A percentile compares a stretch with the other conserved stretches of the same genome.
Conservation (phyloP, 1,140 invertebrate genomes). For the Scaptomyza graminum region DNA sequence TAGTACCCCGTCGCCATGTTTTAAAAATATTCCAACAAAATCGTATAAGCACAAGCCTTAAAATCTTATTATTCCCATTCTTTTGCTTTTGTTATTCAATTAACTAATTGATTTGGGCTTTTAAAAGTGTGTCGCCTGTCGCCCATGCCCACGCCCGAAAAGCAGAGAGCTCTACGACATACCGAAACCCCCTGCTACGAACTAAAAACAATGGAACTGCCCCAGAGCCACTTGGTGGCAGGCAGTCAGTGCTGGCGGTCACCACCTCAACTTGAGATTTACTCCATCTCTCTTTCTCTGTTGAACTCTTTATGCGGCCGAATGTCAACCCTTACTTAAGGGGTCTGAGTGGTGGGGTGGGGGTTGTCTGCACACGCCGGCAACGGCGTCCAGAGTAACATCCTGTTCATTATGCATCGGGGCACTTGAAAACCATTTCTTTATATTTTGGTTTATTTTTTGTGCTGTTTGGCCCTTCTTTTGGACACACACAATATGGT, state of each 20-base stretch:
- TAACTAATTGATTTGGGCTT: constrained; percentile 77
- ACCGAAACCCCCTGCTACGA: background rate
- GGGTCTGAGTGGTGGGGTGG: background rate
- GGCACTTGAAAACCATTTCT: constrained; percentile 76
- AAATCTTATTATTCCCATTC: constrained; percentile 8
- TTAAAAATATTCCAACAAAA: background rate
- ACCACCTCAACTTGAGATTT: constrained; percentile 63
- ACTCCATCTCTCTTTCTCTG: constrained; percentile 10
- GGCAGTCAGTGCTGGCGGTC: constrained; percentile 49
- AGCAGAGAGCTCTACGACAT: background rate
- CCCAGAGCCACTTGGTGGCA: constrained; percentile 60
- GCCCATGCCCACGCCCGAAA: constrained; percentile 26
- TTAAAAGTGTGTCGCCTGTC: constrained; percentile 73
- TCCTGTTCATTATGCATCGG: constrained; percentile 75
- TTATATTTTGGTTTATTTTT: constrained; percentile 2
- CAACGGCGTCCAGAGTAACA: constrained; percentile 38
- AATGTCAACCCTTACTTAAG: constrained; percentile 72
- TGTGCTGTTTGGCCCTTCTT: constrained; percentile 16
- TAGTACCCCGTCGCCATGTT: background rate
- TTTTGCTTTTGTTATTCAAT: constrained; percentile 70
- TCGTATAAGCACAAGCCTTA: background rate
- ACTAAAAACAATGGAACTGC: constrained; percentile 54
- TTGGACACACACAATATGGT: constrained; percentile 44
- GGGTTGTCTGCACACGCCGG: constrained; percentile 49
- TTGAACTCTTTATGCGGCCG: constrained; percentile 51